phyloP scores from a whole-genome alignment of 2,113 vertebrate genomes.

The Daubentonia madagascariensis region DNA sequence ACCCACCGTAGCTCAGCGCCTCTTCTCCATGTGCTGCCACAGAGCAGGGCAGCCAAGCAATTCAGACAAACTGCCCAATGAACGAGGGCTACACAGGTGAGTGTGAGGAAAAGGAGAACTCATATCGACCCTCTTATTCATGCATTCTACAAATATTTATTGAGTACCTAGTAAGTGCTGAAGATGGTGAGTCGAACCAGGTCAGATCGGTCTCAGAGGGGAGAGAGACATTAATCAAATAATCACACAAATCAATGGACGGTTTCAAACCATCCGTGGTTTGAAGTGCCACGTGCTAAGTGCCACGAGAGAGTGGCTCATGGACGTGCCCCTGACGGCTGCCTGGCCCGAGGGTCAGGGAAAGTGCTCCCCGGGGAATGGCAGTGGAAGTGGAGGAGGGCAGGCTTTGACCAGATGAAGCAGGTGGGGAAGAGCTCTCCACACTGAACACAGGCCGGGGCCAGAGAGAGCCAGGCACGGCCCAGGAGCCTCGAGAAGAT shows the following conservation, averaged over 20 bases:
- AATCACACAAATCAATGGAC: neutral
- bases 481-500: neutral
- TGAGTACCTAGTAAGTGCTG: conserved; percentile 45
- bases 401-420: neutral
- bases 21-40: no score
- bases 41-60: neutral
- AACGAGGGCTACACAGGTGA: neutral
- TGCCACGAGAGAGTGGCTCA: fast-evolving
- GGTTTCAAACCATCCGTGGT: neutral
- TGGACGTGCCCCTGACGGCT: neutral
- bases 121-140: neutral
- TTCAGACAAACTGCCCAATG: neutral
- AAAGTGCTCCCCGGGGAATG: neutral
- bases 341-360: neutral
- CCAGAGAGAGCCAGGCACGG: neutral
- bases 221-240: neutral
- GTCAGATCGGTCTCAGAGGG: neutral
- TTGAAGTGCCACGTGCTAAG: no score
- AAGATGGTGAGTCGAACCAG: neutral
- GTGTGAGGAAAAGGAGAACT: neutral
- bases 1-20: neutral
- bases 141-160: conserved; percentile 73
- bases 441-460: neutral
- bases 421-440: no score
- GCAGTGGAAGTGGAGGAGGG: neutral